Base-by-base conservation (phyloP, 1,140 invertebrate genomes). In the Neodiprion lecontei region DNA sequence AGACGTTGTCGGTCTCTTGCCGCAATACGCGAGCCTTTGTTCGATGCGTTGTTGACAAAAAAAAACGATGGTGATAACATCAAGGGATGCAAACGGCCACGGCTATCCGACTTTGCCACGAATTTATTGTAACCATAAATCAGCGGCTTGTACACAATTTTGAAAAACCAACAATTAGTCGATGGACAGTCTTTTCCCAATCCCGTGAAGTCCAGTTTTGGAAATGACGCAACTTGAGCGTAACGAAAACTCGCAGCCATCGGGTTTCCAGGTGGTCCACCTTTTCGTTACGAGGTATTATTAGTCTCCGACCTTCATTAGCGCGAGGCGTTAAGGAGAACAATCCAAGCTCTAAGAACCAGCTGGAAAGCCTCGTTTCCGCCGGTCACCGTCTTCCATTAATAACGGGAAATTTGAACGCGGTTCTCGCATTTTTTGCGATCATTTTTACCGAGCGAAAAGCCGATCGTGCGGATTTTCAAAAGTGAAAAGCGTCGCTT, bases 231-330 rank as follows among this genome's bases (percentile, higher is more conserved):
- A 40, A 40, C 28, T 40, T 40, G 28, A 5, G 28, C 28, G 1
- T 7, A 17, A 3, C 53, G n/a, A 0, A 7, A 61, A 17, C n/a
- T 40, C 28, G 53, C n/a, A 9, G 9, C 53, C 53, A 12, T 61
- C 28, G 53, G 53, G 53, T 61, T 5, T 7, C 53, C n/a, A 40
- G 53, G n/a, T 61, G 53, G 53, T 4, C 53, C n/a, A 61, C 53
- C 53, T 17, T 61, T 61, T 61, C 53, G n/a, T 61, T 17, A 61
- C 4, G n/a, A 9, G 53, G 53, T 61, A 61, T 61, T 61, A 61
- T 61, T 61, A 61, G 53, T 61, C 53, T 14, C 9, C 53, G 53
- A 61, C 53, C 53, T 61, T 61, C 53, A 61, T 61, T 61, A 61
- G 53, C 53, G 53, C 11, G 5, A 53, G n/a, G n/a, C 50, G 50